Evolutionary conservation across 2,888 invertebrate genomes (phyloP), one percentile per base, ranked within the genome.

Genomic region (Hirtodrosophila cameraria): DNA sequence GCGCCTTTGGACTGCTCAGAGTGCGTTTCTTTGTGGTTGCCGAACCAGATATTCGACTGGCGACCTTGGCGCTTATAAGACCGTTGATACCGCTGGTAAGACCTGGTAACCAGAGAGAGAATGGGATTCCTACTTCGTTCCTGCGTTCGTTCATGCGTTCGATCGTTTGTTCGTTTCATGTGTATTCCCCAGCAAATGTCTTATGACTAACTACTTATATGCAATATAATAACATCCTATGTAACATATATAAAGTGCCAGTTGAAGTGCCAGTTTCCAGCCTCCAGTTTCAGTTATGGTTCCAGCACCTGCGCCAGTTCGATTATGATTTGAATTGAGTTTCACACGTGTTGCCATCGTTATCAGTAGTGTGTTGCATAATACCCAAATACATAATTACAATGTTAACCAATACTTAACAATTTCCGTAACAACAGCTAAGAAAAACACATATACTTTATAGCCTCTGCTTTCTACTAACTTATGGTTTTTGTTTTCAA

Each of bases 1-100:
- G 88, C 66, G 71, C 79, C 45, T 82, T 73, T 63, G 89, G 89
- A 79, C 73, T 89, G 35, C 80, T 88, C 77, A 88, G 88, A 64
- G 85, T 88, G 61, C 81, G 86, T 58, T 88, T 87, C 82, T 85
- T 88, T 79, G 79, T 88, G 68, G 89, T 88, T 59, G 86, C 89
- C 42, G 89, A 88, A 71, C 89, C 89, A 53, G 89, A 88, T 52
- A 81, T 88, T 68, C 84, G 88, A 35, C 69, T 88, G 63, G 89
- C 89, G 55, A 89, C 89, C 18, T 61, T 88, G 75, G 89, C 88
- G 45, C 76, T 89, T 36, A 89, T 88, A 46, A 81, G 89, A 66
- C 89, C 89, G 42, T 77, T 88, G 5, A 89, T 88, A 69, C 85
- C 89, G 70, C 77, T 89, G 89, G 89, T 88, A 88, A 89, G 89